Base-by-base conservation (phyloP, 2,888 invertebrate species). In the Tetheella fluctuosa region DNA sequence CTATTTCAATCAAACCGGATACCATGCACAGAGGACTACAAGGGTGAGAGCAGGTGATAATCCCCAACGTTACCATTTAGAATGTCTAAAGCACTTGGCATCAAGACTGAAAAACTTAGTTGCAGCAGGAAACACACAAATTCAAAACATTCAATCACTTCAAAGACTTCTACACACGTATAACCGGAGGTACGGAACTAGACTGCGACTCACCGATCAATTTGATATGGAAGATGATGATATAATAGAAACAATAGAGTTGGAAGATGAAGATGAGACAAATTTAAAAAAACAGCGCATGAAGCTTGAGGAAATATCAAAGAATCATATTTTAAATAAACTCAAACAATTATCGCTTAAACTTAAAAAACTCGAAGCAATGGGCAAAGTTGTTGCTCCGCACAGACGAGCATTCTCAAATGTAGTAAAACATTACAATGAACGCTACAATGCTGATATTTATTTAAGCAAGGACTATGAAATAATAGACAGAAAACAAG, bases 351-450 rank as follows among this genome's bases (percentile, higher is more conserved):
- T 91, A 15, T 89, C 89, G 1, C 57, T 67, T 0, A 80, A 77
- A 65, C 73, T 93, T 2, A 86, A 81, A 71, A 70, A 74, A 10
- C 70, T 90, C 0, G 83, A 84, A 64, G 59, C 57, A 2, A 82
- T 83, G 52, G 72, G 80, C 7, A 74, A 82, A 65, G 70, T 80
- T 79, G 57, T 88, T 90, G 34, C 34, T 13, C 34, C 34, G 13
- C 34, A 34, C 59, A 83, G 83, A 63, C 79, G 91, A 72, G 84
- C 86, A 0, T 81, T 93, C 13, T 85, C 86, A 1, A 85, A 80
- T 61, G 77, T 89, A 8, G 70, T 93, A 3, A 89, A 84, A 77
- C 85, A 79, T 2, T 92, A 89, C 55, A 93, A 93, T 62, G 82
- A 84, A 63, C 80, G 82, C 2, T 90, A 86, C 61, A 80, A 87